These are phyloP conservation scores for Arothron firmamentum DNA, from an alignment of 2,113 vertebrate genomes.

Conservation along the genomic window DNA sequence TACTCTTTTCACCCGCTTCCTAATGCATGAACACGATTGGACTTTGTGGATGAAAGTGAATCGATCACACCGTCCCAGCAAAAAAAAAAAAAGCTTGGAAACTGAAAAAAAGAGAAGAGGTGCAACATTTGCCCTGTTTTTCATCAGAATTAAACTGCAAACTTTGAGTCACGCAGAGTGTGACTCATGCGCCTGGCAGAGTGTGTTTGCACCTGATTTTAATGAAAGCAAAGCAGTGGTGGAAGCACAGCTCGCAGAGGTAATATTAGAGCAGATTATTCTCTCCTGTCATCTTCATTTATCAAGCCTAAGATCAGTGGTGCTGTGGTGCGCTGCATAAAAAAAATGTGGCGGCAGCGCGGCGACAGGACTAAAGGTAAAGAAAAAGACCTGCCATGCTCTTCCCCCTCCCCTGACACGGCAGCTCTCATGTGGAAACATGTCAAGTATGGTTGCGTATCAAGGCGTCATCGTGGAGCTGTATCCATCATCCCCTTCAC, in stretches of 20 bases:
- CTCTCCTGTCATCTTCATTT: constrained; percentile 20
- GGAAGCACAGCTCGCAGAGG: constrained; percentile 1
- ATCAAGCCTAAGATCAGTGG: constrained; percentile 16
- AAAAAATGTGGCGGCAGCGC: not conserved
- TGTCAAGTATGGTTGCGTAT: constrained; percentile 52
- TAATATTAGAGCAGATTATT: constrained; percentile 34
- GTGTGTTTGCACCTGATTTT: constrained; percentile 32
- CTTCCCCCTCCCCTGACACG: constrained; percentile 24
- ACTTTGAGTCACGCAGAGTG: constrained; percentile 37
- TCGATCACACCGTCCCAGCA: constrained; percentile 12
- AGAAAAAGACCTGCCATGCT: constrained; percentile 24
- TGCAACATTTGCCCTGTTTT: constrained; percentile 16
- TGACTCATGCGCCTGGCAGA: constrained; percentile 36
- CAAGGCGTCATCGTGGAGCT: constrained; percentile 46
- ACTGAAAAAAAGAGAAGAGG: constrained; percentile 17
- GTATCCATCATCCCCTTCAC: constrained; percentile 60
- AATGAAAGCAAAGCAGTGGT: constrained; percentile 41
- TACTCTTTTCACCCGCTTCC: constrained; percentile 34
- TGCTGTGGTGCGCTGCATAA: constrained; percentile 16
- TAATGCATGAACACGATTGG: constrained; percentile 17
- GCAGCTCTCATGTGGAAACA: constrained; percentile 53
- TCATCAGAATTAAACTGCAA: constrained; percentile 25
- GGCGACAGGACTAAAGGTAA: constrained; percentile 2
- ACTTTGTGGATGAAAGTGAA: constrained; percentile 13
- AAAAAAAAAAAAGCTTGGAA: not conserved